These are phyloP conservation scores for Phrynosoma blainvillii DNA, from an alignment of 2,113 vertebrate genomes.

Conservation along the genomic window DNA sequence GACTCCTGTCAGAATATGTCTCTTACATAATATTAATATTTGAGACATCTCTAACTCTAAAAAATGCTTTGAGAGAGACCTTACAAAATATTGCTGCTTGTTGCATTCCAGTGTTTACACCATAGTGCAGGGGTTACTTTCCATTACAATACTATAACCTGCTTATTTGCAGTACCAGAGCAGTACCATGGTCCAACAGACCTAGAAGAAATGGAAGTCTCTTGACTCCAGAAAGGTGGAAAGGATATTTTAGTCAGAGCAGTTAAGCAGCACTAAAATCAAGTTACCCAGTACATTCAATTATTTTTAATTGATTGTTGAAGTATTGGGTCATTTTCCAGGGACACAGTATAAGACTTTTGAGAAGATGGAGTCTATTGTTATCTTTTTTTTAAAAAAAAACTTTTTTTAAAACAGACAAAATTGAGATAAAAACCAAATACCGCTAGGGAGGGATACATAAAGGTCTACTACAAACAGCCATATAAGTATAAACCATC, in stretches of 20 bases:
- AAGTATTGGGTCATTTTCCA: too few relatives aligned
- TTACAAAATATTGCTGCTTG: slow-evolving; percentile 5
- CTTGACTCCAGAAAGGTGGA: background rate
- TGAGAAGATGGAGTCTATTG: too few relatives aligned
- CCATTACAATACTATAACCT: background rate
- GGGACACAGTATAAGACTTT: too few relatives aligned
- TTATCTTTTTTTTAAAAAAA: too few relatives aligned
- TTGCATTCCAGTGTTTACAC: background rate
- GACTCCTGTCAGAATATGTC: slow-evolving; percentile 24
- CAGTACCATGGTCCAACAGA: background rate
- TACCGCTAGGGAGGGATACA: too few relatives aligned
- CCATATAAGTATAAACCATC: too few relatives aligned
- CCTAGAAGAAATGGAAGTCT: background rate
- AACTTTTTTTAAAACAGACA: too few relatives aligned
- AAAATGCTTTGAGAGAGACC: slow-evolving; percentile 9
- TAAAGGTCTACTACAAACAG: too few relatives aligned
- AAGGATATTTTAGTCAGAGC: background rate
- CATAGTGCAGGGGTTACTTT: background rate
- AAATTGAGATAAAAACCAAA: too few relatives aligned
- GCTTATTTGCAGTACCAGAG: background rate
- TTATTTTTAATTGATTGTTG: too few relatives aligned
- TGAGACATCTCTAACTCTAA: slow-evolving; percentile 16
- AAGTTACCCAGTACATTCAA: background rate
- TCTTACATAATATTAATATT: slow-evolving; percentile 26
- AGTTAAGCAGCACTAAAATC: background rate